Evolutionary conservation across 2,113 vertebrate genomes (phyloP).

Genomic region (Mesoclemmys tuberculata): DNA sequence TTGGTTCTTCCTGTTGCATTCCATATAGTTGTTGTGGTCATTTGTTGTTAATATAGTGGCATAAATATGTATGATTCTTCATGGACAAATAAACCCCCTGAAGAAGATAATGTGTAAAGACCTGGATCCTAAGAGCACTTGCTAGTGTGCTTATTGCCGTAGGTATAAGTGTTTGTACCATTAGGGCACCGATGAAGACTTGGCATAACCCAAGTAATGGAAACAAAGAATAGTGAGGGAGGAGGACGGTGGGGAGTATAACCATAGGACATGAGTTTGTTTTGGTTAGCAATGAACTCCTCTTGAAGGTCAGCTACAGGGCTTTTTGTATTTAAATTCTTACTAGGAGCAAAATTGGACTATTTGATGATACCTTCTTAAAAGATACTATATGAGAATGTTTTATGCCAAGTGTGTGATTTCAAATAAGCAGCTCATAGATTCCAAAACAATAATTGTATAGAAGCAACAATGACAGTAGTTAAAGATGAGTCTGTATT

Average conservation of each 20-base stretch:
- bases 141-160: background rate
- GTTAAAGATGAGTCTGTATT: background rate
- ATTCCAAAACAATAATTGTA: too few species aligned
- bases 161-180: background rate
- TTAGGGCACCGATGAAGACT: background rate
- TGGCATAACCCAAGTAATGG: background rate
- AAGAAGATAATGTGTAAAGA: background rate
- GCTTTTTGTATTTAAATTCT: background rate
- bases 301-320: background rate
- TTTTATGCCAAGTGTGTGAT: background rate
- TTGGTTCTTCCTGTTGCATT: background rate
- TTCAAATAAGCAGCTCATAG: background rate
- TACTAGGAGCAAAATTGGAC: background rate
- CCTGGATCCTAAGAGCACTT: background rate
- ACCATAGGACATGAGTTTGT: background rate
- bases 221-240: background rate
- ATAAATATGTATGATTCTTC: background rate
- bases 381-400: background rate
- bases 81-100: background rate
- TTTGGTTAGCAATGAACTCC: background rate
- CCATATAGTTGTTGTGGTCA: too few species aligned
- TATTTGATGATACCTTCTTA: background rate
- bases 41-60: background rate
- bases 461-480: background rate
- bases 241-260: background rate